Percentiles rank a stretch among this genome's conserved stretches.
These are phyloP conservation scores for Ametastegia equiseti DNA, from an alignment of 2,888 invertebrate genomes.

Conservation along the genomic window DNA sequence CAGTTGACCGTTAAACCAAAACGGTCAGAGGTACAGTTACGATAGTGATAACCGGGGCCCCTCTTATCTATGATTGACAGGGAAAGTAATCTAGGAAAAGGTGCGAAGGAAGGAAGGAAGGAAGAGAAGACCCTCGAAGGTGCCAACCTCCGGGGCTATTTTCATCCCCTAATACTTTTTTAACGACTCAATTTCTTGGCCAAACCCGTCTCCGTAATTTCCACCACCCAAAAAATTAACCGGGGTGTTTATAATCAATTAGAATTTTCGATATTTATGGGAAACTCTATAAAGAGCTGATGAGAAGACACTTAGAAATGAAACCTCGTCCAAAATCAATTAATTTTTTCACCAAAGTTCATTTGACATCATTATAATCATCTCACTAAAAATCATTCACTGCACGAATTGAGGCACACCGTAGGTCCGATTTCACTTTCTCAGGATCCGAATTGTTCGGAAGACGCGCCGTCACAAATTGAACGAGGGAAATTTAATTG, in stretches of 20 bases:
- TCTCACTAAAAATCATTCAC: no score
- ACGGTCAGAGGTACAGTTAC: conserved; percentile 1
- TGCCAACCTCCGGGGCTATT: background rate
- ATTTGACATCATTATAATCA: no score
- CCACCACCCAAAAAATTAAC: background rate
- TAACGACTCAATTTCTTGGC: background rate
- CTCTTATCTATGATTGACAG: conserved; percentile 39
- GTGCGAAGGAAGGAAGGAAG: conserved; percentile 34
- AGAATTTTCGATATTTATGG: background rate
- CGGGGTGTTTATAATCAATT: background rate
- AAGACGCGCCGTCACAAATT: no score
- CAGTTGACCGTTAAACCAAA: conserved; percentile 37
- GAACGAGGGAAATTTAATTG: no score
- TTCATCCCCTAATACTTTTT: background rate
- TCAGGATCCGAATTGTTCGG: no score
- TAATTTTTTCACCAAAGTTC: no score
- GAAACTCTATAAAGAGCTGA: background rate
- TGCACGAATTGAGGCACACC: no score
- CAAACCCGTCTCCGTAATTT: background rate
- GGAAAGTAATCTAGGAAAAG: background rate
- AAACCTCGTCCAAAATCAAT: no score
- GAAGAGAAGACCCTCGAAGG: no score
- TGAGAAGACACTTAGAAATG: no score
- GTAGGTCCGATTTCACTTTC: no score
- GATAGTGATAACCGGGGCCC: conserved; percentile 18